Evolutionary conservation across 2,113 vertebrate species (phyloP).

Genomic region (Hyla sarda): DNA sequence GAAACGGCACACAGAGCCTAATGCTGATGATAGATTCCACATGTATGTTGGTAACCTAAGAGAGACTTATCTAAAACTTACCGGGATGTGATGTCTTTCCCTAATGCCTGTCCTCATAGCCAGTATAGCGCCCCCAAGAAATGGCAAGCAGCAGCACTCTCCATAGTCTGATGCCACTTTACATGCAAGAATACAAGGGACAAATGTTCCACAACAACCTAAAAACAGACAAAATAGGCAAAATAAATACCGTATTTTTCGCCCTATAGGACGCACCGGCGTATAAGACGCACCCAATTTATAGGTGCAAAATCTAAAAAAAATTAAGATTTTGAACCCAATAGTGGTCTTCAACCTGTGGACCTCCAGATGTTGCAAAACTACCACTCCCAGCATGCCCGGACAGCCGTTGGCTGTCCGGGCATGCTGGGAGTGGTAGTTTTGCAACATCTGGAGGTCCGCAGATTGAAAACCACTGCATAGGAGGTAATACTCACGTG

Average conservation of each 20-base stretch:
- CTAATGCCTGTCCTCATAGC: constrained; percentile 83
- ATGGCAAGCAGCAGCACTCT: constrained; percentile 84
- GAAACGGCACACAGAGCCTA: background rate
- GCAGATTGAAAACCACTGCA: too few species aligned
- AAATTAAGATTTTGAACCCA: too few species aligned
- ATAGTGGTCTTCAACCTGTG: too few species aligned
- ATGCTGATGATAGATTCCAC: background rate
- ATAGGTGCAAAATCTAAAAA: too few species aligned
- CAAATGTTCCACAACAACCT: constrained; percentile 82
- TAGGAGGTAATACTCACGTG: too few species aligned
- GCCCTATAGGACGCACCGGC: too few species aligned
- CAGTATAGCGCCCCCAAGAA: constrained; percentile 81
- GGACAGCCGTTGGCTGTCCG: too few species aligned
- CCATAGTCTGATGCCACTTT: constrained; percentile 72
- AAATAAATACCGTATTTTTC: background rate
- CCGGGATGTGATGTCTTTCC: constrained; percentile 75
- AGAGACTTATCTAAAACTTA: constrained; percentile 48
- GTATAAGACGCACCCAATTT: too few species aligned
- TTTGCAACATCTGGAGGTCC: too few species aligned
- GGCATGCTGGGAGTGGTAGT: too few species aligned
- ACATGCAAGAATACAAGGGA: constrained; percentile 82
- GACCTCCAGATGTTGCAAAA: too few species aligned
- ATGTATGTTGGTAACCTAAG: background rate
- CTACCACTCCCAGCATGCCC: too few species aligned
- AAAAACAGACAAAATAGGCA: background rate